A percentile compares a stretch with the other conserved stretches of the same genome.
phyloP scores from a whole-genome alignment of 2,888 invertebrate genomes.

The Keiferia lycopersicella region DNA sequence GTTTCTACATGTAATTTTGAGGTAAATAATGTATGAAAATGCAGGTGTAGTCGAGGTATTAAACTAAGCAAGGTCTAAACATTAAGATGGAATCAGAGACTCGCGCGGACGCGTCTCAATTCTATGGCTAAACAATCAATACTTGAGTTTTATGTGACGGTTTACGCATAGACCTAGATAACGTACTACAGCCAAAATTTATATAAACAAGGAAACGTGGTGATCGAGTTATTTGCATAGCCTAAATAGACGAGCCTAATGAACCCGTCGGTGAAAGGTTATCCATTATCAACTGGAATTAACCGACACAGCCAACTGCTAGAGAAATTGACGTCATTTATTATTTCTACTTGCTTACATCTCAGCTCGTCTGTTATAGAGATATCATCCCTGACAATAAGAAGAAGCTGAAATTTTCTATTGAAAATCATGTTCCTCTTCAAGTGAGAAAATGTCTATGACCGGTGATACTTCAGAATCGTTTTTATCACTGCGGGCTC shows the following conservation, averaged over 20 bases:
- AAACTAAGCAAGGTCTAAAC: background rate
- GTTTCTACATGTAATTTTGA: conserved; percentile 29
- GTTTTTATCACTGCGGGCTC: too few species aligned
- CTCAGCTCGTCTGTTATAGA: too few species aligned
- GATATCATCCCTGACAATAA: background rate
- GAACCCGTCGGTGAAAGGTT: conserved; percentile 59
- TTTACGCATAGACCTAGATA: background rate
- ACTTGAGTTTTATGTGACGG: too few species aligned
- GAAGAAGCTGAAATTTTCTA: background rate
- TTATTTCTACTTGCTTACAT: background rate
- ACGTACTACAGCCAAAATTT: background rate
- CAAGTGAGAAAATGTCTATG: too few species aligned
- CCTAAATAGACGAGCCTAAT: conserved; percentile 51
- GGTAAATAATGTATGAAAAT: background rate
- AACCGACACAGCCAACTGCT: conserved; percentile 43
- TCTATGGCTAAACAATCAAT: too few species aligned
- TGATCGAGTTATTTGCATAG: conserved; percentile 49
- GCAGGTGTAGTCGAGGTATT: background rate
- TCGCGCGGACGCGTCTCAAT: too few species aligned
- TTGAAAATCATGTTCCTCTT: background rate
- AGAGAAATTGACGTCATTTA: conserved; percentile 46
- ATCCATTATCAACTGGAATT: conserved; percentile 50
- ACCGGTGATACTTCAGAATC: too few species aligned
- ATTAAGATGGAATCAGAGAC: too few species aligned
- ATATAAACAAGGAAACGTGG: conserved; percentile 47